Evolutionary conservation across 2,113 vertebrate genomes (phyloP).

Genomic region (Cavia porcellus): DNA sequence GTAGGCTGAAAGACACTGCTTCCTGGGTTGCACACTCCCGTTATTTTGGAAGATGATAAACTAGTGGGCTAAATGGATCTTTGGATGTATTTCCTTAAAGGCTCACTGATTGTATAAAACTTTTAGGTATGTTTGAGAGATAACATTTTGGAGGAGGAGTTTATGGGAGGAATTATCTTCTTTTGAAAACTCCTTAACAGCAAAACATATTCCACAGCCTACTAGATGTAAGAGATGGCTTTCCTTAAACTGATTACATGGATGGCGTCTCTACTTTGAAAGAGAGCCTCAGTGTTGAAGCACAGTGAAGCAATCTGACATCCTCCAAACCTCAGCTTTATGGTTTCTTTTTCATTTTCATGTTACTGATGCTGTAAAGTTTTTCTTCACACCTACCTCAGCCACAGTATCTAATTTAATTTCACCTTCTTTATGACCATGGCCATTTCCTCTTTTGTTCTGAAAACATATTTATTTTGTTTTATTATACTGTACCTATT

Average conservation of each 20-base stretch:
- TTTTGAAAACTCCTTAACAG: constrained; percentile 42
- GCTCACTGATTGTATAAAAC: constrained; percentile 54
- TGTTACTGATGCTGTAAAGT: not conserved
- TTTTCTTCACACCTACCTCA: not conserved
- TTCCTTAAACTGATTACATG: not conserved
- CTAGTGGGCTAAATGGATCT: constrained; percentile 61
- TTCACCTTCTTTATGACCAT: not conserved
- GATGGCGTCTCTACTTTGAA: not conserved
- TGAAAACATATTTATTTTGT: not conserved
- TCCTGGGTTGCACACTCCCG: constrained; percentile 62
- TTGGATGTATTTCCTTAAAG: constrained; percentile 77
- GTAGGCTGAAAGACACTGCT: constrained; percentile 70
- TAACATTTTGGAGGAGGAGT: not conserved
- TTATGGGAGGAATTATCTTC: not conserved
- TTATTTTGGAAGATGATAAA: constrained; percentile 74
- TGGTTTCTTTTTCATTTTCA: not conserved
- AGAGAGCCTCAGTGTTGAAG: constrained; percentile 40
- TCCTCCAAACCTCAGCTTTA: not conserved
- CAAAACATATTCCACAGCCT: constrained; percentile 2
- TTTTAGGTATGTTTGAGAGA: constrained; percentile 57
- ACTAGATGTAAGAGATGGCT: not conserved
- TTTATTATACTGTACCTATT: not conserved
- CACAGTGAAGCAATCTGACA: constrained; percentile 11
- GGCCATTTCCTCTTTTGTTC: not conserved
- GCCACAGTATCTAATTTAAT: not conserved